Evolutionary conservation across 2,888 invertebrate genomes (phyloP), one percentile per base, ranked within the genome.

Genomic region (Tethea ocularis): DNA sequence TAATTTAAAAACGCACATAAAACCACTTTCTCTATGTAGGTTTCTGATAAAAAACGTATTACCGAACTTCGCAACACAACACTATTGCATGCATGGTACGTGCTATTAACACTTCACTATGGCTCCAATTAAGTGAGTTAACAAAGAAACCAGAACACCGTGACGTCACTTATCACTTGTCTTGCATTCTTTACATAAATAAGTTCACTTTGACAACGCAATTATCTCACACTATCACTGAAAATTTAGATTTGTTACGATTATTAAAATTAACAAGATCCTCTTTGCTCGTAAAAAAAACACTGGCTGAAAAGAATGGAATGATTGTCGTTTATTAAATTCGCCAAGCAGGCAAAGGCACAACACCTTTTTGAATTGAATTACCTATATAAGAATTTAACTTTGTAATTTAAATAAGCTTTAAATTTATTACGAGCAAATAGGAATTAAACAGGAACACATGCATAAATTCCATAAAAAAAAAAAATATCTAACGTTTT

Each of bases 121-220:
- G 10, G 46, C 20, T 74, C 68, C 68, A 75, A 63, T 68, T 61
- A 62, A 38, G n/a, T 65, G 64, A 67, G 61, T 67, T 67, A 78
- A 83, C 83, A 85, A 86, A 83, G 78, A 69, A 76, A 78, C 67
- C 69, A 66, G 68, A 66, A 54, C 64, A 73, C 62, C 62, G 60
- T 78, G 65, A 78, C 69, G 71, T 79, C 84, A 86, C 81, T 75
- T 74, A 68, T 75, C 66, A 67, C 57, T 26, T 33, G 10, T 46
- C 20, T 46, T 46, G 10, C 46, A 20, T 61, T 33, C 33, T 65
- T 66, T 66, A 66, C 65, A 68, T 70, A 75, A 75, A 64, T 61
- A 61, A 29, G 22, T 51, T 51, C 57, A 57, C 46, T 59, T 54
- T 29, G 57, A 23, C 57, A 61, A 57, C 55, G 36, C 55, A 51